Percentiles rank a stretch among this genome's conserved stretches.
These are phyloP conservation scores for Natrix natrix DNA, from an alignment of 2,797 vertebrate species.

Conservation along the genomic window DNA sequence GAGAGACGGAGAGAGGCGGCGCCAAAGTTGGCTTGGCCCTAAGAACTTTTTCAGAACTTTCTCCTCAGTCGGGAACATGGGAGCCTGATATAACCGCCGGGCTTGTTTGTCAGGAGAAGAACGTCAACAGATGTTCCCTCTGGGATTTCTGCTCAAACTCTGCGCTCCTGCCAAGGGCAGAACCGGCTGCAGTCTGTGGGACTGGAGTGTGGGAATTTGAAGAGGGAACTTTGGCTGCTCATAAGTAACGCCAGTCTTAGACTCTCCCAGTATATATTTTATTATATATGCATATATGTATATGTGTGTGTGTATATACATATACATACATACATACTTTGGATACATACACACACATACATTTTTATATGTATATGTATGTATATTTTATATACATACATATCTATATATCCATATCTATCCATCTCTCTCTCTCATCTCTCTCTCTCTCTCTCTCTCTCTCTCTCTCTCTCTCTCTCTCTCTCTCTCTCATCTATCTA, in stretches of 20 bases:
- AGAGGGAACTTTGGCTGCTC: constrained; percentile 65
- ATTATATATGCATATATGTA: background rate
- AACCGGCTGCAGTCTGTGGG: constrained; percentile 69
- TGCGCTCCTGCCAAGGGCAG: constrained; percentile 65
- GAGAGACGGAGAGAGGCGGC: background rate
- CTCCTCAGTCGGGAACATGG: constrained; percentile 42
- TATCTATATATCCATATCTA: too few relatives aligned
- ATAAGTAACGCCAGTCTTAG: constrained; percentile 63
- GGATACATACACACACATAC: too few relatives aligned
- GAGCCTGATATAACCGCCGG: constrained; percentile 56
- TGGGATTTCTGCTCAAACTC: constrained; percentile 61
- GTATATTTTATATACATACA: too few relatives aligned
- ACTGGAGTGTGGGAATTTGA: constrained; percentile 78
- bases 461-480: too few relatives aligned
- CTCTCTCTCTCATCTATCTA: too few relatives aligned
- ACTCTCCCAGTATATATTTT: constrained; percentile 9
- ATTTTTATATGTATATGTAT: too few relatives aligned
- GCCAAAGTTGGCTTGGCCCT: constrained; percentile 21
- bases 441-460: too few relatives aligned
- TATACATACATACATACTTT: too few relatives aligned
- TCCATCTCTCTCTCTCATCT: too few relatives aligned
- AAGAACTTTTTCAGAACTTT: constrained; percentile 63
- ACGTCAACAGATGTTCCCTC: constrained; percentile 65
- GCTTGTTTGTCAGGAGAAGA: constrained; percentile 63
- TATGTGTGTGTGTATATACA: too few relatives aligned